Conservation (phyloP, 2,113 vertebrate species). For the Takifugu flavidus region DNA sequence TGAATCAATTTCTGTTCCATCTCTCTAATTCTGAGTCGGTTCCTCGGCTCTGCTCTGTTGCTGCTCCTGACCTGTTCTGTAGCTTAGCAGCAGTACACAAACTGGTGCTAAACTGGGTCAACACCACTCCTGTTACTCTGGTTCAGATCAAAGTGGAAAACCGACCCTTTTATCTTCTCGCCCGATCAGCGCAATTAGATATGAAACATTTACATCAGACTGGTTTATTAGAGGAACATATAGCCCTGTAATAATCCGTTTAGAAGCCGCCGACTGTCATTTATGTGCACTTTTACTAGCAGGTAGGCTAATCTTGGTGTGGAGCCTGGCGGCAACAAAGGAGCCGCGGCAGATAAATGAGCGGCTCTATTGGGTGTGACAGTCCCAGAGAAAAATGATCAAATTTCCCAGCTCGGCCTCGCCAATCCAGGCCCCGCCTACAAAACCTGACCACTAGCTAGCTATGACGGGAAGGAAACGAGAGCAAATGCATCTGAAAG, state of each 20-base stretch:
- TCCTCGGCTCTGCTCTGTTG: slow-evolving; percentile 30
- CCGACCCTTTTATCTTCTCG: slow-evolving; percentile 12
- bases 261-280: too few species aligned
- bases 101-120: slow-evolving; percentile 70
- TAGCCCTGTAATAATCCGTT: slow-evolving; percentile 40
- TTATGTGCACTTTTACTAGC: slow-evolving; percentile 9
- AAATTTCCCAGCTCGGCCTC: slow-evolving; percentile 64
- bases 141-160: slow-evolving; percentile 39
- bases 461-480: slow-evolving; percentile 48
- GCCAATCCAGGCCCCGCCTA: slow-evolving; percentile 40
- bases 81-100: slow-evolving; percentile 34
- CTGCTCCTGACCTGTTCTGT: slow-evolving; percentile 52
- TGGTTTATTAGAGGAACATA: slow-evolving; percentile 49
- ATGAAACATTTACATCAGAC: slow-evolving; percentile 45
- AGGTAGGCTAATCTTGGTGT: slow-evolving; percentile 27
- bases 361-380: slow-evolving; percentile 67
- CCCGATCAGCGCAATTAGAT: slow-evolving; percentile 52
- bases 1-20: too few species aligned
- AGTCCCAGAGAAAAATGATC: slow-evolving; percentile 72
- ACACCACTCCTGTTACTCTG: slow-evolving; percentile 41
- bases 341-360: slow-evolving; percentile 73
- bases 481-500: slow-evolving; percentile 54
- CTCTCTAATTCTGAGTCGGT: too few species aligned
- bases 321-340: slow-evolving; percentile 61
- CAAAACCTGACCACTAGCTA: slow-evolving; percentile 25